phyloP scores from a whole-genome alignment of 2,888 invertebrate genomes.

The Drosophila tripunctata region DNA sequence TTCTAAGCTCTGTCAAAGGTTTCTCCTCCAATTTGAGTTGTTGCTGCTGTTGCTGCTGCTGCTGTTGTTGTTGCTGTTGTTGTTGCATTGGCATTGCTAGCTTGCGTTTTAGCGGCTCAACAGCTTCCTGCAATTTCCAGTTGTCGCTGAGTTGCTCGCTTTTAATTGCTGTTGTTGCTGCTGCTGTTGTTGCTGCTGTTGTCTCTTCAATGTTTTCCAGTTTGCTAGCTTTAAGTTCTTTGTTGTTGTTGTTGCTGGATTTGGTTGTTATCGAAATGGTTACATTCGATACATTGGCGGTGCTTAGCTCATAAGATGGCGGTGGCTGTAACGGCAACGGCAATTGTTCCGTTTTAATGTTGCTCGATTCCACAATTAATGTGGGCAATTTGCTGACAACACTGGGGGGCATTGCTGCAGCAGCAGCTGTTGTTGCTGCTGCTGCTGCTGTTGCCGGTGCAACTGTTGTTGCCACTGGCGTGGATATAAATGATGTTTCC shows the following conservation, averaged over 20 bases:
- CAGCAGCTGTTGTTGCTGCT: slow-evolving; percentile 7
- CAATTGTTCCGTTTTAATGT: slow-evolving; percentile 32
- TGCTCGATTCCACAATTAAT: slow-evolving; percentile 30
- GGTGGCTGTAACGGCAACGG: slow-evolving; percentile 51
- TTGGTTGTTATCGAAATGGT: slow-evolving; percentile 75
- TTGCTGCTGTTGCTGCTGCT: slow-evolving; percentile 39
- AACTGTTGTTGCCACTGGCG: slow-evolving; percentile 61
- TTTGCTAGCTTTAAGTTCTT: slow-evolving; percentile 40
- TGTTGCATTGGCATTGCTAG: slow-evolving; percentile 18
- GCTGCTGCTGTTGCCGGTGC: slow-evolving; percentile 3
- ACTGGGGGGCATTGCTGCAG: slow-evolving; percentile 14
- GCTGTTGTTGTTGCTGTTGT: slow-evolving; percentile 34
- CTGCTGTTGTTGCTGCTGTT: slow-evolving; percentile 12
- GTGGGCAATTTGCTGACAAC: slow-evolving; percentile 45
- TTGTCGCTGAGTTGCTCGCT: slow-evolving; percentile 39
- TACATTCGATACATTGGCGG: slow-evolving; percentile 61
- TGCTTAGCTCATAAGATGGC: slow-evolving; percentile 53
- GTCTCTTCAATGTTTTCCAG: slow-evolving; percentile 32
- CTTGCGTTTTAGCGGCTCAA: slow-evolving; percentile 58
- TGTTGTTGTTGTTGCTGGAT: slow-evolving; percentile 56
- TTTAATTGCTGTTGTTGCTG: slow-evolving; percentile 2
- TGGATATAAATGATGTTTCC: slow-evolving; percentile 87
- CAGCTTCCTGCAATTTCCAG: slow-evolving; percentile 50
- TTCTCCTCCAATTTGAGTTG: slow-evolving; percentile 40
- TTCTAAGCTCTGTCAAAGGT: slow-evolving; percentile 32